phyloP scores from a whole-genome alignment of 2,888 invertebrate species.

The Lycia hirtaria region DNA sequence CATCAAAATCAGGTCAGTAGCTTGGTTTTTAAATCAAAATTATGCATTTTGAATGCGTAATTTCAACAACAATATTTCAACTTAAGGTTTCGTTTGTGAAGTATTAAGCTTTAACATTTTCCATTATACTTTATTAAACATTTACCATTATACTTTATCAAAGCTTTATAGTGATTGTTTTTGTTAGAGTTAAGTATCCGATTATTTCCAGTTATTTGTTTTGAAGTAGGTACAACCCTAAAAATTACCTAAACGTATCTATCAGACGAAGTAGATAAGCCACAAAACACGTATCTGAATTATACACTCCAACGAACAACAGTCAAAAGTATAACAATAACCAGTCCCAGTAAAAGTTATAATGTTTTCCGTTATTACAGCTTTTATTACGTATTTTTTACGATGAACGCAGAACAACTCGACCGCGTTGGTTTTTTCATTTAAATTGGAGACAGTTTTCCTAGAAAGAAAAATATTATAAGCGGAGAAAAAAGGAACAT shows the following conservation, averaged over 20 bases:
- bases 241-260: too few relatives aligned
- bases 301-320: constrained; percentile 8
- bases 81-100: too few relatives aligned
- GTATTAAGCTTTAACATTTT: too few relatives aligned
- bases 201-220: too few relatives aligned
- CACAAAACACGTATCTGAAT: neutral
- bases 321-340: constrained; percentile 44
- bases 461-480: constrained; percentile 23
- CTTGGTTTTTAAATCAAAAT: too few relatives aligned
- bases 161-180: too few relatives aligned
- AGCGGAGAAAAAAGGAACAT: constrained; percentile 12
- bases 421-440: constrained; percentile 45
- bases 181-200: too few relatives aligned
- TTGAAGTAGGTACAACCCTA: neutral
- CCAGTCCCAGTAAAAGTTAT: constrained; percentile 51
- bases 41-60: too few relatives aligned
- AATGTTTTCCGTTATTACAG: constrained; percentile 57
- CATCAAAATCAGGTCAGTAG: too few relatives aligned
- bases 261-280: neutral
- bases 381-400: constrained; percentile 53
- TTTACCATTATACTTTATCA: too few relatives aligned
- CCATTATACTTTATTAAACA: too few relatives aligned
- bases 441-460: constrained; percentile 42
- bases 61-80: too few relatives aligned
- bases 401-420: constrained; percentile 39